These are phyloP conservation scores for Leucoptera coffeella DNA, from an alignment of 2,888 invertebrate species.

Conservation along the genomic window DNA sequence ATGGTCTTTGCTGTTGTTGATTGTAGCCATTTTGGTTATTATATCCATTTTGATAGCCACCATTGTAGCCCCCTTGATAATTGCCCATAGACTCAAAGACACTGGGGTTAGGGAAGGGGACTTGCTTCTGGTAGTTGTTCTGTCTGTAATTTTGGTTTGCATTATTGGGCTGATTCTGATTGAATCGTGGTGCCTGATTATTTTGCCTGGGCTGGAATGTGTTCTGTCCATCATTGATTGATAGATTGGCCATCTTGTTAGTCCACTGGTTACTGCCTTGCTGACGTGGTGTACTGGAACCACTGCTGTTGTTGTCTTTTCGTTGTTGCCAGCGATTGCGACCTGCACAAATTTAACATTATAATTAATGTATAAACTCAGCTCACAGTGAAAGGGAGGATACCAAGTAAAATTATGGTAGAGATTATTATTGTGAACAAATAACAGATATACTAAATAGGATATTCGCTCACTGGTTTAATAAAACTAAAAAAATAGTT, in stretches of 20 bases:
- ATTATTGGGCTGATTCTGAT: constrained; percentile 11
- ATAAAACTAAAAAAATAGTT: no score
- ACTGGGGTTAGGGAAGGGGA: constrained; percentile 52
- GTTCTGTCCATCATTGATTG: constrained; percentile 21
- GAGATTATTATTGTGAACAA: no score
- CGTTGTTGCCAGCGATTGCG: constrained; percentile 59
- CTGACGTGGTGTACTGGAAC: constrained; percentile 43
- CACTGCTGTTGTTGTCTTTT: constrained; percentile 48
- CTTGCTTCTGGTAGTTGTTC: constrained; percentile 45
- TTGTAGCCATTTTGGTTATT: constrained; percentile 40
- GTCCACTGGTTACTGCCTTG: constrained; percentile 43
- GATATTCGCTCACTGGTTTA: no score
- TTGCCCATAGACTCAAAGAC: constrained; percentile 53
- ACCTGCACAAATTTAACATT: constrained; percentile 14
- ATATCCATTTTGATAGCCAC: constrained; percentile 43
- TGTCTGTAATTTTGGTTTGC: constrained; percentile 35
- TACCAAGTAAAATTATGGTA: no score
- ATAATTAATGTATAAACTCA: neutral
- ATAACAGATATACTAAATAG: no score
- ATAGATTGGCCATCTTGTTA: constrained; percentile 35
- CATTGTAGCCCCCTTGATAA: constrained; percentile 48
- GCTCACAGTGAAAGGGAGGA: no score
- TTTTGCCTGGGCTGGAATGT: constrained; percentile 22
- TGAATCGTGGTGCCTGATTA: constrained; percentile 17
- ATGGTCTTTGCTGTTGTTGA: constrained; percentile 20